Conservation (phyloP, 2,888 invertebrate genomes). For the Zelleria hepariella region DNA sequence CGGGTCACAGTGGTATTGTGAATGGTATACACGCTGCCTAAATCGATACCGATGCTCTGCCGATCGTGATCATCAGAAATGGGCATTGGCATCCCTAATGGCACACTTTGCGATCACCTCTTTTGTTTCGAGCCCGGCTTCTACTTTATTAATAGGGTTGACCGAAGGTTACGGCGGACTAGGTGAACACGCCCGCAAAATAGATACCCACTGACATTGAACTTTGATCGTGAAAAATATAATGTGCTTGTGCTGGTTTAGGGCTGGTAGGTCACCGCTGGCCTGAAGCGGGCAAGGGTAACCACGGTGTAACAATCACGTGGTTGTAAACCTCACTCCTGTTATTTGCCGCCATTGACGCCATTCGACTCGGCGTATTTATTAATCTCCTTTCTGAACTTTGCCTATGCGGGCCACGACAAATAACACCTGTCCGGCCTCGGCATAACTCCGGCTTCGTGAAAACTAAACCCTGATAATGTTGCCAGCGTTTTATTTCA, state of each 20-base stretch:
- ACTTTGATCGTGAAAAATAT: not conserved
- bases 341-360: conserved; percentile 45
- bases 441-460: conserved; percentile 10
- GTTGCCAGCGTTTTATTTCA: not conserved
- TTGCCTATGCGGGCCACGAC: conserved; percentile 35
- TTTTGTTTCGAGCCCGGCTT: not conserved
- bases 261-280: conserved; percentile 21
- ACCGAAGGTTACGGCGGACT: not conserved
- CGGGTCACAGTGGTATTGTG: conserved; percentile 47
- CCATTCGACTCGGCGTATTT: conserved; percentile 32
- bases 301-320: conserved; percentile 4
- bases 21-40: conserved; percentile 32
- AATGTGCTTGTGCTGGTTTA: not conserved
- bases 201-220: not conserved
- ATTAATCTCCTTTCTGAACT: conserved; percentile 34
- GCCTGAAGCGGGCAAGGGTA: conserved; percentile 22
- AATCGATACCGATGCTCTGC: conserved; percentile 18
- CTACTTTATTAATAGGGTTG: not conserved
- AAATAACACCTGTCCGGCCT: conserved; percentile 35
- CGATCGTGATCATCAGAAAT: conserved; percentile 3
- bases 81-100: conserved; percentile 4
- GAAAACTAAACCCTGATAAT: conserved; percentile 9
- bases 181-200: not conserved
- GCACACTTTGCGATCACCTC: not conserved
- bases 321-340: conserved; percentile 28